Conservation (phyloP, 37 sponge, comb jelly and placozoan genomes). For the Mnemiopsis leidyi region DNA sequence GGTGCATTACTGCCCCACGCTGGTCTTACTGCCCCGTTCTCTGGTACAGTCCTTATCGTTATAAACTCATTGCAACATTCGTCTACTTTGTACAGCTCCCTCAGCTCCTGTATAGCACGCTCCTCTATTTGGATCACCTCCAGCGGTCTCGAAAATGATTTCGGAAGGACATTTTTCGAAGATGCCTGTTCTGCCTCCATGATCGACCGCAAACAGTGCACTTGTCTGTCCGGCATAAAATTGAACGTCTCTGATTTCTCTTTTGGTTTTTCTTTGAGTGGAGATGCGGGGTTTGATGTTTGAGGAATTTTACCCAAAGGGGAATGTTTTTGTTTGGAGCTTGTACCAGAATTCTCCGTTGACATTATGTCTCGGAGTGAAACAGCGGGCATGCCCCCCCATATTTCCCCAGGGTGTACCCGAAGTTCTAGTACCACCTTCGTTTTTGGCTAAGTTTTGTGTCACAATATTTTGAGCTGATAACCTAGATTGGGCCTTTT, state of each 20-base stretch:
- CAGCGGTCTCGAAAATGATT: neutral
- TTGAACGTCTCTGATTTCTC: neutral
- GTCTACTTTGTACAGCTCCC: conserved; percentile 45
- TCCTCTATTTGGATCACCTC: conserved; percentile 47
- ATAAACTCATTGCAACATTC: neutral
- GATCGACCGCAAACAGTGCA: conserved; percentile 45
- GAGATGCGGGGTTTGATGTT: neutral
- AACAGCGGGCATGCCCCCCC: neutral
- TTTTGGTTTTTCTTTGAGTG: neutral
- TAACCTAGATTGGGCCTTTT: neutral
- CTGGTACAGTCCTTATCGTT: neutral
- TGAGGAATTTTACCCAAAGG: neutral
- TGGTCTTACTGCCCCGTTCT: neutral
- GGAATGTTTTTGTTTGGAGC: neutral
- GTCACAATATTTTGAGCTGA: neutral
- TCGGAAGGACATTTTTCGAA: neutral
- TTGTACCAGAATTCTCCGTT: neutral
- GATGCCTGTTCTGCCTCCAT: conserved; percentile 6
- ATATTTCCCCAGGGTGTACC: neutral
- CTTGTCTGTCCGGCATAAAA: neutral
- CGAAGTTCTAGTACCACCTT: neutral
- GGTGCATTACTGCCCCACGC: neutral
- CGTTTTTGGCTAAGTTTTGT: neutral
- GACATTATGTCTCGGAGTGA: conserved; percentile 34
- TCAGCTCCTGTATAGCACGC: conserved; percentile 9